Evolutionary conservation across 2,888 invertebrate genomes (phyloP).

Genomic region (Caenorhabditis zanzibari): DNA sequence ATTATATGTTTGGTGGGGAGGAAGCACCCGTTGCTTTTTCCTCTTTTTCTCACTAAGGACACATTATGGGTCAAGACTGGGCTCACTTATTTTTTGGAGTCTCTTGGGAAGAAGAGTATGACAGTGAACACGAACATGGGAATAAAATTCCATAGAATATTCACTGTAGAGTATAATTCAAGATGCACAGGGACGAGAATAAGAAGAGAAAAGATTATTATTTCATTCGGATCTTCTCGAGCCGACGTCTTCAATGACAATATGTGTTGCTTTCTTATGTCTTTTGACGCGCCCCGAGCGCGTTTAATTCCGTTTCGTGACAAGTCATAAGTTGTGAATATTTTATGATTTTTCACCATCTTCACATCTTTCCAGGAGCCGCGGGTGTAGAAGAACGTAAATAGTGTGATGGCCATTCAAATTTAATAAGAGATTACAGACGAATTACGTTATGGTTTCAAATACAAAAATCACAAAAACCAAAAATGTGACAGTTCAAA

Average conservation of each 20-base stretch:
- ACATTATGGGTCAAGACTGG: constrained; percentile 13
- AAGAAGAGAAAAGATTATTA: constrained; percentile 35
- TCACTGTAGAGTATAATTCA: constrained; percentile 24
- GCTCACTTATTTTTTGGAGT: not conserved
- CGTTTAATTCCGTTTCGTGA: constrained; percentile 61
- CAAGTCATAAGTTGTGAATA: constrained; percentile 61
- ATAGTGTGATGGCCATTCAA: not conserved
- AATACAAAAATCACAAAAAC: too few species aligned
- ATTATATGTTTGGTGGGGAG: constrained; percentile 45
- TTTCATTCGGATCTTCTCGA: constrained; percentile 26
- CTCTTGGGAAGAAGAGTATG: not conserved
- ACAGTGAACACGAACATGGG: constrained; percentile 3
- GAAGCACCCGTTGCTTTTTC: constrained; percentile 21
- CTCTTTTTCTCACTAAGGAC: not conserved
- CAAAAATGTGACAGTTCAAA: too few species aligned
- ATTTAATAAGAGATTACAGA: too few species aligned
- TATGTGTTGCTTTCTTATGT: constrained; percentile 60
- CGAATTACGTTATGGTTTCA: too few species aligned
- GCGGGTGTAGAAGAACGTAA: not conserved
- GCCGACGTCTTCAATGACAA: constrained; percentile 42
- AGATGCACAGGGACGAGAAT: constrained; percentile 12
- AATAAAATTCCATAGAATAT: constrained; percentile 28
- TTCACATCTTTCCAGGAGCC: constrained; percentile 24
- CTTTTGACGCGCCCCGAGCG: constrained; percentile 45
- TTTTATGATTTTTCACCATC: constrained; percentile 59